These are phyloP conservation scores for Eristalis pertinax DNA, from an alignment of 2,888 invertebrate species.

Conservation along the genomic window DNA sequence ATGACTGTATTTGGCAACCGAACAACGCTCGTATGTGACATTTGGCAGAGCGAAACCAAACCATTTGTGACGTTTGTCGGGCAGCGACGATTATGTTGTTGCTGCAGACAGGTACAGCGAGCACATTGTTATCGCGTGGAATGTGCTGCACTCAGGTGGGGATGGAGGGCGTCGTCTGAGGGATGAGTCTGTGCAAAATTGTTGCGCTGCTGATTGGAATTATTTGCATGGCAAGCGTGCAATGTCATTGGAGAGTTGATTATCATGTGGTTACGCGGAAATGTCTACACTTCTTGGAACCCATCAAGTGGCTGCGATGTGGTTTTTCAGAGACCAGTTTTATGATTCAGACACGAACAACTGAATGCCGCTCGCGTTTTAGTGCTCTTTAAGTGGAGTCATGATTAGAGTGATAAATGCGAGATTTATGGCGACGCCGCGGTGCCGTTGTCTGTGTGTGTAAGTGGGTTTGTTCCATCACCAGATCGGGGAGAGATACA, in stretches of 20 bases:
- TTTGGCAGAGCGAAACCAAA: background rate
- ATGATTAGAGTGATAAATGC: background rate
- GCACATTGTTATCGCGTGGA: slow-evolving; percentile 33
- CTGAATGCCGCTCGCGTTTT: background rate
- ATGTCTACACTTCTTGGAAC: slow-evolving; percentile 30
- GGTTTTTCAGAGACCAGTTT: slow-evolving; percentile 14
- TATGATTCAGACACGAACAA: slow-evolving; percentile 17
- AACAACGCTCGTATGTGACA: slow-evolving; percentile 42
- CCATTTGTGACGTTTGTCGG: slow-evolving; percentile 52
- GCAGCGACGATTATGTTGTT: slow-evolving; percentile 23
- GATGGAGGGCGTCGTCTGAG: no score
- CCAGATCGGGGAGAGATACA: background rate
- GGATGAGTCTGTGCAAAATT: background rate
- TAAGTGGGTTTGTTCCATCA: background rate
- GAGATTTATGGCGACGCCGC: background rate
- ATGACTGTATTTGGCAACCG: slow-evolving; percentile 63
- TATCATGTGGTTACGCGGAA: slow-evolving; percentile 17
- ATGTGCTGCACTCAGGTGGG: background rate
- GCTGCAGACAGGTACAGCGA: background rate
- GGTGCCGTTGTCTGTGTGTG: background rate
- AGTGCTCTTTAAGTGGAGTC: background rate
- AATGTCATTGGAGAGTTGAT: slow-evolving; percentile 16
- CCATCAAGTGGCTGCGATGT: background rate
- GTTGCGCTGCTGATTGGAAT: background rate
- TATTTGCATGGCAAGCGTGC: background rate